Base-by-base conservation (phyloP, 2,797 vertebrate species). In the Acridotheres tristis region DNA sequence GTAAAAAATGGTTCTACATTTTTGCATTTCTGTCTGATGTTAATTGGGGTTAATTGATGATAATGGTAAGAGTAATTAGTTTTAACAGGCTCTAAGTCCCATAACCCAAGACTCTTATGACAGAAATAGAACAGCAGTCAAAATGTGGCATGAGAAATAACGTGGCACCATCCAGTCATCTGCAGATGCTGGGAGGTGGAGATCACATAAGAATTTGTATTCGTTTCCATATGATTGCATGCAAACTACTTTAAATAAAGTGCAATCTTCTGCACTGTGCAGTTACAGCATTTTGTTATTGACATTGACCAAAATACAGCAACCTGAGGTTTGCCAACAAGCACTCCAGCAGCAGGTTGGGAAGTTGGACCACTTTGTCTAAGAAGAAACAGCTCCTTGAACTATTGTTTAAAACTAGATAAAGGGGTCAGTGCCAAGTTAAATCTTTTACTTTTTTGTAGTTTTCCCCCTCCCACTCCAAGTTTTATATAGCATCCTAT, bases 1-100 rank as follows among this genome's bases (percentile, higher is more conserved):
- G 8, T 26, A 82, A 88, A 82, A 90, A 94, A 87, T 20, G 53
- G 18, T 76, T 74, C 6, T 2, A 87, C n/a, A 18, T 74, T 87
- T 89, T 93, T 94, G 65, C 74, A 58, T 94, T 89, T 81, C 86
- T 90, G 29, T 42, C 77, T 95, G 86, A 90, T 6, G 4, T 65
- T 94, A 85, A 88, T 90, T 25, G 9, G 57, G 74, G 93, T 94
- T 95, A 96, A 95, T 85, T 90, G 86, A 79, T 85, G 57, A 89
- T 94, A 90, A 94, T 80, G 30, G 61, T 89, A 87, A 92, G 65
- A 38, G 78, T 93, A 90, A 95, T 95, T 93, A 94, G 77, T 73
- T 95, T 94, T 92, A 87, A 82, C 67, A 71, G 81, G 42, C 74
- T 61, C 48, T 68, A 74, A 90, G 78, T 53, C 59, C 74, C 84